Percentiles rank a stretch among this genome's conserved stretches.
These are phyloP conservation scores for Micropterix aruncella DNA, from an alignment of 2,888 invertebrate species.

Conservation along the genomic window DNA sequence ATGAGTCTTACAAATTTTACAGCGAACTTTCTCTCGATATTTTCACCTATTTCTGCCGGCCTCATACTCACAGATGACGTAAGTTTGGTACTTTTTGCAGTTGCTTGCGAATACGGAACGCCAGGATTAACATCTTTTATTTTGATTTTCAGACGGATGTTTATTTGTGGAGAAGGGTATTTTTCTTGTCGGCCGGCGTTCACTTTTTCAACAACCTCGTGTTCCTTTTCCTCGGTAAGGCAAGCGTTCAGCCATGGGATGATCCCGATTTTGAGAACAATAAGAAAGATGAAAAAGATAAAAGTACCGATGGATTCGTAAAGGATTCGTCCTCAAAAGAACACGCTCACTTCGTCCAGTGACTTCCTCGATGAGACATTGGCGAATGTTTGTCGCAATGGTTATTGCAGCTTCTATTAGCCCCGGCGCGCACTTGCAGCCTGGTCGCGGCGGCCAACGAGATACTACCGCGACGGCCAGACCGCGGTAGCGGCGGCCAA, in stretches of 20 bases:
- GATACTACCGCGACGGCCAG: too few species aligned
- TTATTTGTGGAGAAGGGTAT: conserved; percentile 46
- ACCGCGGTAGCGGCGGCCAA: too few species aligned
- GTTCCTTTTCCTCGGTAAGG: conserved; percentile 45
- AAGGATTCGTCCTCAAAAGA: too few species aligned
- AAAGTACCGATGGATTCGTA: too few species aligned
- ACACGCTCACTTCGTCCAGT: too few species aligned
- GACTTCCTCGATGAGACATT: too few species aligned
- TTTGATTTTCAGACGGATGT: conserved; percentile 28
- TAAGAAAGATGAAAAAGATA: too few species aligned
- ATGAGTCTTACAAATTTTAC: conserved; percentile 72
- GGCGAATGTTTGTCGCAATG: too few species aligned
- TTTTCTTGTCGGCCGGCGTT: conserved; percentile 43
- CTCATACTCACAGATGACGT: conserved; percentile 54
- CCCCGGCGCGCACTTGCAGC: too few species aligned
- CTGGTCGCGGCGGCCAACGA: too few species aligned
- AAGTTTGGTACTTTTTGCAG: conserved; percentile 17
- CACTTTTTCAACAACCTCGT: conserved; percentile 43
- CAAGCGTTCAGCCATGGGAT: conserved; percentile 60
- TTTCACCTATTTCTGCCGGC: conserved; percentile 58
- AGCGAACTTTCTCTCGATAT: conserved; percentile 55
- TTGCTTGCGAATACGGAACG: not conserved
- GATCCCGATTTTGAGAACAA: too few species aligned
- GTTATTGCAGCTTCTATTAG: too few species aligned
- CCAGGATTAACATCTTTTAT: not conserved